Evolutionary conservation across 53 echinoderm and acorn worm species (phyloP).

Genomic region (Echinometra lucunter): DNA sequence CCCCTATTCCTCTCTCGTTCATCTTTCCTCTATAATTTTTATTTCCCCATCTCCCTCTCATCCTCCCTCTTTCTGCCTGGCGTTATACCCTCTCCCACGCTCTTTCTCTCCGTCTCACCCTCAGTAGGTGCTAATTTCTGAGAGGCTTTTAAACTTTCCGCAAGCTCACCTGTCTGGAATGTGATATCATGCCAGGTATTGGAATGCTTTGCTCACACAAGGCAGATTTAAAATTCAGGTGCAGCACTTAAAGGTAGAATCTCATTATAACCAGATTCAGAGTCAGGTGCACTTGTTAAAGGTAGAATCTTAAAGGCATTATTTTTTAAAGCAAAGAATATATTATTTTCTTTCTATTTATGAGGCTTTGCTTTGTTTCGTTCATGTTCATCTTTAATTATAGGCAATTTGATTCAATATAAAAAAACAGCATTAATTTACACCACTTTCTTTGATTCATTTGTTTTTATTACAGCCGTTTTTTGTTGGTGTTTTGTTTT

Average conservation of each 20-base stretch:
- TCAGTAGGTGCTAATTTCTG: conserved; percentile 49
- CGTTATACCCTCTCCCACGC: background rate
- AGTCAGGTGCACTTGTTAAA: background rate
- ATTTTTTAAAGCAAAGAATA: too few relatives aligned
- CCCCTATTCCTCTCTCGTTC: background rate
- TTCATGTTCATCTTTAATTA: background rate
- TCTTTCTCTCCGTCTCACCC: background rate
- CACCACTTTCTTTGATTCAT: background rate
- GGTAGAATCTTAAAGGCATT: background rate
- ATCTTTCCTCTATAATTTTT: background rate
- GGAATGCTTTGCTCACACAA: conserved; percentile 31
- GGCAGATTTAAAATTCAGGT: conserved; percentile 35
- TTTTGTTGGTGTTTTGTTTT: too few relatives aligned
- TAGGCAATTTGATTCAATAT: background rate
- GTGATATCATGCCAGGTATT: conserved; percentile 33
- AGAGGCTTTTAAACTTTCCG: conserved; percentile 41
- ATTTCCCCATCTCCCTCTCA: background rate
- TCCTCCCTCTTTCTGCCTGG: too few relatives aligned
- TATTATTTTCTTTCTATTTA: background rate
- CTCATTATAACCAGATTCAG: background rate
- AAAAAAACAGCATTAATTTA: background rate
- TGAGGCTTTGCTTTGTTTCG: background rate
- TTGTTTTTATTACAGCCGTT: background rate
- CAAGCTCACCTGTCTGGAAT: conserved; percentile 51
- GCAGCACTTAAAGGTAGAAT: conserved; percentile 20